phyloP scores from a whole-genome alignment of 2,797 vertebrate genomes.

The Cyclura pinguis region DNA sequence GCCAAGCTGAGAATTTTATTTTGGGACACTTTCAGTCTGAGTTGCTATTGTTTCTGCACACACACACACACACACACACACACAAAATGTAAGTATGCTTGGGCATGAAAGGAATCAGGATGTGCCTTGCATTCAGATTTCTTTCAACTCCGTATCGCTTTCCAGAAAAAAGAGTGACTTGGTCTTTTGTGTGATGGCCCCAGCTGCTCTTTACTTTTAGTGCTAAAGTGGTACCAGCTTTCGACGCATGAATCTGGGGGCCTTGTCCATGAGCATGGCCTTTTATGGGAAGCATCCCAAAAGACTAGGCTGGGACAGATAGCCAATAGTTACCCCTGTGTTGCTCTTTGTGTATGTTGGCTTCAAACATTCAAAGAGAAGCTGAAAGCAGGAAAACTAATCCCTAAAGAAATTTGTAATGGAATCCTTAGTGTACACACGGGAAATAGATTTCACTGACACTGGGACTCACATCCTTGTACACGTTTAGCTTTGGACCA shows the following conservation, averaged over 20 bases:
- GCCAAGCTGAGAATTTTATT: neutral
- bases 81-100: neutral
- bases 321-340: neutral
- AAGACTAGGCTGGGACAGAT: neutral
- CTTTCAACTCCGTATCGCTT: neutral
- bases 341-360: neutral
- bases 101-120: neutral
- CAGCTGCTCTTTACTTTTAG: neutral
- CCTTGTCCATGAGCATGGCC: neutral
- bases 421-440: neutral
- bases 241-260: neutral
- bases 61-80: no score
- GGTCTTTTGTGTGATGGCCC: neutral
- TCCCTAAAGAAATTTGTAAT: neutral
- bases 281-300: neutral
- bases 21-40: neutral
- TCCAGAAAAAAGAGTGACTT: neutral
- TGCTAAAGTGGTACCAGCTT: no score
- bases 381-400: conserved; percentile 6
- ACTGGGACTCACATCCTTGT: neutral
- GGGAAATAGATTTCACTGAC: neutral
- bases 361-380: conserved; percentile 48
- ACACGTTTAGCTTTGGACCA: neutral
- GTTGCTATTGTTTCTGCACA: neutral
- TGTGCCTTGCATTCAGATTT: neutral